Conservation (phyloP, 2,888 invertebrate species). For the Harmothoe impar region DNA sequence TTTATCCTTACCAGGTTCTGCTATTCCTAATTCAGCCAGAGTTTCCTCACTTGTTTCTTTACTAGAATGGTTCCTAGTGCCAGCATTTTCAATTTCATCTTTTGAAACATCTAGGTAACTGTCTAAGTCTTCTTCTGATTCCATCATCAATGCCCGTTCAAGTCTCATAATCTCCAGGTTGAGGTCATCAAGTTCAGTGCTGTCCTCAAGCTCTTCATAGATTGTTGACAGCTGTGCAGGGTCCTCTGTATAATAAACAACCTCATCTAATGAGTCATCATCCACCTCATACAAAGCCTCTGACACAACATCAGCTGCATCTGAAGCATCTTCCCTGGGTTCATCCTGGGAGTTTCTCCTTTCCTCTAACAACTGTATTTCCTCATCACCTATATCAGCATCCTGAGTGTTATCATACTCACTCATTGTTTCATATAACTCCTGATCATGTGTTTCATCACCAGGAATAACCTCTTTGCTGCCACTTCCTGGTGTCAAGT, state of each 20-base stretch:
- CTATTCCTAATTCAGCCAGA: neutral
- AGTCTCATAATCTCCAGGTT: constrained; percentile 39
- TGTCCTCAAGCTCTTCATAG: constrained; percentile 37
- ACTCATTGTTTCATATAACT: too few species aligned
- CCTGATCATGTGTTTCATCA: too few species aligned
- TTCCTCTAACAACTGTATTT: neutral
- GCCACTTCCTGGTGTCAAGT: too few species aligned
- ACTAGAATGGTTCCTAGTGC: neutral
- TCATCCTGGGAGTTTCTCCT: neutral
- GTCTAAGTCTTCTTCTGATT: neutral
- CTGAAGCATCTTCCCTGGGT: neutral
- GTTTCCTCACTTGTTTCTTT: neutral
- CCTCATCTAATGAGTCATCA: constrained; percentile 24
- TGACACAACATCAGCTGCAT: neutral
- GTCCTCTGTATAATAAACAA: constrained; percentile 39
- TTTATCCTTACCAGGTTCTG: neutral
- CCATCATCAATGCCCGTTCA: constrained; percentile 23
- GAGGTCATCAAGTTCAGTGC: constrained; percentile 29
- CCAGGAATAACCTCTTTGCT: too few species aligned
- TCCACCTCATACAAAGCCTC: neutral
- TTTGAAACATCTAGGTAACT: neutral
- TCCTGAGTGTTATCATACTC: too few species aligned
- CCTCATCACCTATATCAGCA: neutral
- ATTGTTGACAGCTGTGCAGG: neutral
- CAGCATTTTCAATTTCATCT: too few species aligned